Base-by-base conservation (phyloP, 2,888 invertebrate genomes). In the Pyrochroa serraticornis region DNA sequence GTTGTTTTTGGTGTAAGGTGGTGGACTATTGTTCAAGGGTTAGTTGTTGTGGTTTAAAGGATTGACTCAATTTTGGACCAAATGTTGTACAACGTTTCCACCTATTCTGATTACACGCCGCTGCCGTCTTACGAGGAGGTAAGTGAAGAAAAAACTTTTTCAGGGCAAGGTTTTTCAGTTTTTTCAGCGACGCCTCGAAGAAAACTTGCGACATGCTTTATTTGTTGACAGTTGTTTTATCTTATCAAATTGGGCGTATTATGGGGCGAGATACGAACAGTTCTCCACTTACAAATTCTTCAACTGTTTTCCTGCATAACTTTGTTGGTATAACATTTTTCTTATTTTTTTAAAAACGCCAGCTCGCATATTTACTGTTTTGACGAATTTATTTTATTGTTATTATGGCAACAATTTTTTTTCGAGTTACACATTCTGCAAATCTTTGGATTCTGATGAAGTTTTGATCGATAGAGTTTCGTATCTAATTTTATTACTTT, bases 61-160 rank as follows among this genome's bases (percentile, higher is more conserved):
- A 37, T 22, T 22, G 22, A 22, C 3, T 22, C 22, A 22, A 34
- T 46, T 58, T 14, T 39, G 35, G 42, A 46, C 54, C 61, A 60
- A 63, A 73, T 73, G 73, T 65, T 73, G 69, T 73, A 71, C 58
- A 73, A 73, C 68, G 67, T 73, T 45, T 67, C 71, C 12, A 68
- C 69, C 30, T 73, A 70, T 58, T 70, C 71, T 44, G 71, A 71
- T 64, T 70, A 70, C 56, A 64, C 70, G 12, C 68, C 70, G 33
- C 64, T 72, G 55, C 71, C 71, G 55, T 71, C 73, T 3, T 73
- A 73, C 55, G 68, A 67, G 63, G 70, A 73, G 71, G 71, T 73
- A 64, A 69, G 65, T 58, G n/a, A 50, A 39, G n/a, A 48, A 48
- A 39, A 10, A 6, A 38, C 30, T 10, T 2, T 8, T 47, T 35